Percentiles rank a stretch among this genome's conserved stretches.
Evolutionary conservation across 2,888 invertebrate species (phyloP).

Genomic region (Lysandra bellargus): DNA sequence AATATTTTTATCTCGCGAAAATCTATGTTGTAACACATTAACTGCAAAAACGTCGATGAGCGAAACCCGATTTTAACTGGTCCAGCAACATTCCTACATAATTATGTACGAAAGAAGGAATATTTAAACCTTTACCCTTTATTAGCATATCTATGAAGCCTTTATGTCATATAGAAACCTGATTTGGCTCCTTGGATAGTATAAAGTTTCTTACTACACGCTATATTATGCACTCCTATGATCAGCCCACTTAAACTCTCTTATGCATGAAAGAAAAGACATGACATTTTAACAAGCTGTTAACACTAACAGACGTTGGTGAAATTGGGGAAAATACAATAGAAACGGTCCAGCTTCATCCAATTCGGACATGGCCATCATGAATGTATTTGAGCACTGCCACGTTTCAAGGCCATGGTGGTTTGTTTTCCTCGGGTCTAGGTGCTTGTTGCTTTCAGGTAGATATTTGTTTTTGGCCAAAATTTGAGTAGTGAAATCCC

Average conservation of each 20-base stretch:
- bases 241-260: neutral
- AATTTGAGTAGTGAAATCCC: no score
- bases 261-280: no score
- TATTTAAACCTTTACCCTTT: constrained; percentile 9
- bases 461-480: no score
- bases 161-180: neutral
- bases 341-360: no score
- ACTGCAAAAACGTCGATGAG: constrained; percentile 3
- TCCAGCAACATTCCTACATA: constrained; percentile 6
- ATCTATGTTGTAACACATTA: constrained; percentile 25
- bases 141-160: neutral
- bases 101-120: constrained; percentile 11
- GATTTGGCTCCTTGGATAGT: neutral
- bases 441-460: no score
- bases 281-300: no score
- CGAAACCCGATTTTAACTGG: neutral
- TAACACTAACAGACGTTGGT: no score
- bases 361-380: no score
- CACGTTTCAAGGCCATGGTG: no score
- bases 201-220: neutral
- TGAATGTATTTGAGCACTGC: no score
- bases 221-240: neutral
- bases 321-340: no score
- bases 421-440: no score
- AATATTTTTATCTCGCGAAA: neutral